Percentiles rank a stretch among this genome's conserved stretches.
Conservation (phyloP, 2,113 vertebrate genomes). For the Gopherus flavomarginatus region DNA sequence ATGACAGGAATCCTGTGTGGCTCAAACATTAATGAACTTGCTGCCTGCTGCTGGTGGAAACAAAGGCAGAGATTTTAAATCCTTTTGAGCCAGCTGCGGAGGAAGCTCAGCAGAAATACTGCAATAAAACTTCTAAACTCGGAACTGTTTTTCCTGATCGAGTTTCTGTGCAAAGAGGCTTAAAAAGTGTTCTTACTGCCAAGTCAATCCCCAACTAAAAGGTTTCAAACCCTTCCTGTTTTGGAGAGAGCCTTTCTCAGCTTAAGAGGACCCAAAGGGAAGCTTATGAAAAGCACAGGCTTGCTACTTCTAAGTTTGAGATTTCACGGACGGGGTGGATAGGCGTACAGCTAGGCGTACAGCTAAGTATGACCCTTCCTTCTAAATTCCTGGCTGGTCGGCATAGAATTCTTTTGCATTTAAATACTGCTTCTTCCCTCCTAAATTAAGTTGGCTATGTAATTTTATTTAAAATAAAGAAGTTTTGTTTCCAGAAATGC, state of each 20-base stretch:
- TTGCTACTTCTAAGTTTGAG: not conserved
- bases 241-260: conserved; percentile 27
- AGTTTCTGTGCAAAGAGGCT: not conserved
- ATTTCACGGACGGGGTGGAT: not conserved
- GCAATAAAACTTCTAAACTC: not conserved
- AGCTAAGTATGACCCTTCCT: not conserved
- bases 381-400: not conserved
- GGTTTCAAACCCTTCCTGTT: conserved; percentile 11
- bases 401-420: not conserved
- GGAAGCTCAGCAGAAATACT: not conserved
- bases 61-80: not conserved
- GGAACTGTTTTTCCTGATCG: not conserved
- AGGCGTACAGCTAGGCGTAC: not conserved
- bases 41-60: not conserved
- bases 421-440: not conserved
- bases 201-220: not conserved
- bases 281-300: not conserved
- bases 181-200: conserved; percentile 3
- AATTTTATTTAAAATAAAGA: not conserved
- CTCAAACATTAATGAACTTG: not conserved
- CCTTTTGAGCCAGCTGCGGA: not conserved
- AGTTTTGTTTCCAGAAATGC: not conserved
- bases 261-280: not conserved
- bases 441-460: not conserved
- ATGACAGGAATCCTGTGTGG: not conserved